phyloP scores from a whole-genome alignment of 2,888 invertebrate genomes.

The Drosophila rubida region DNA sequence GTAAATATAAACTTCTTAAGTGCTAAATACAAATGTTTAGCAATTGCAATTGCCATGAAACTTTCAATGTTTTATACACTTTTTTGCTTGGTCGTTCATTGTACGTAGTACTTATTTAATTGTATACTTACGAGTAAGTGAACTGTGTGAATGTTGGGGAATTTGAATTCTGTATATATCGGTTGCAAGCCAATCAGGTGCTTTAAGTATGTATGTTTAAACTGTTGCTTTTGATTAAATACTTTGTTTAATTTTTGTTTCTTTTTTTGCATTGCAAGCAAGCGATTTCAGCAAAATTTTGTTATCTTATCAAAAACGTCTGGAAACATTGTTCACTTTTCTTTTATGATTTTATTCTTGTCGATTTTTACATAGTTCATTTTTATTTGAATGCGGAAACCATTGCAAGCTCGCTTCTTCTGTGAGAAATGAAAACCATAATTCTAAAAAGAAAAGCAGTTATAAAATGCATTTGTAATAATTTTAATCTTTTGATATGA shows the following conservation, averaged over 20 bases:
- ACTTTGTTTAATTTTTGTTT: conserved; percentile 28
- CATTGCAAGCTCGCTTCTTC: conserved; percentile 81
- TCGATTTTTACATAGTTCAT: conserved; percentile 38
- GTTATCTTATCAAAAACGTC: conserved; percentile 50
- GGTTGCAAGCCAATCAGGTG: conserved; percentile 48
- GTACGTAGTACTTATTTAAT: conserved; percentile 28
- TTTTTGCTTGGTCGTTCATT: conserved; percentile 66
- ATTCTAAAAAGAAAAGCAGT: conserved; percentile 18
- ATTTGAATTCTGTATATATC: conserved; percentile 14
- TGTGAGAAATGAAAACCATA: conserved; percentile 29
- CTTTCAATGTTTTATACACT: conserved; percentile 66
- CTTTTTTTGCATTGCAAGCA: conserved; percentile 62
- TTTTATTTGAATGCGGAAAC: conserved; percentile 68
- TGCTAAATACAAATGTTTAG: conserved; percentile 72
- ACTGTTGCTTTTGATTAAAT: conserved; percentile 58
- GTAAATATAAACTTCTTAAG: conserved; percentile 72
- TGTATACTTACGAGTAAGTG: conserved; percentile 18
- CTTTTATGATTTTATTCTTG: not conserved
- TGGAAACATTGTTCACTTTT: conserved; percentile 28
- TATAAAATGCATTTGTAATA: conserved; percentile 27
- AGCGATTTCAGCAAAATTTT: conserved; percentile 72
- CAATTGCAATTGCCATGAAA: conserved; percentile 69
- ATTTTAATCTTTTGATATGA: conserved; percentile 20
- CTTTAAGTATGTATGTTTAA: conserved; percentile 32
- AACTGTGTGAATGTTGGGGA: conserved; percentile 30